Conservation (phyloP, 2,113 vertebrate species). For the Hippocampus comes region DNA sequence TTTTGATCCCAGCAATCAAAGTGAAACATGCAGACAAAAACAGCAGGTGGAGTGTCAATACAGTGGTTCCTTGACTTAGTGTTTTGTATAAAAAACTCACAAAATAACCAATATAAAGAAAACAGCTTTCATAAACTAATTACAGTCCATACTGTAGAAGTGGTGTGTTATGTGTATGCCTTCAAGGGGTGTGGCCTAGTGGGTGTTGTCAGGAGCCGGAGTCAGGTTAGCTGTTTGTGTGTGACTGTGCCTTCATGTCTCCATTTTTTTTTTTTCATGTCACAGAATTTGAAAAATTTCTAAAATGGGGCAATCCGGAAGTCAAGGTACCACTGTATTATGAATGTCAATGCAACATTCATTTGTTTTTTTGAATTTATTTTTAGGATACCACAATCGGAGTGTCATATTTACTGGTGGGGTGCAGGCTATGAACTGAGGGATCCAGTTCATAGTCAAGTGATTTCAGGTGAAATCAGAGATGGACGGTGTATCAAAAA, state of each 20-base stretch:
- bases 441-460: constrained; percentile 12
- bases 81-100: too few relatives aligned
- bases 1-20: constrained; percentile 65
- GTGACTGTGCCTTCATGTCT: neutral
- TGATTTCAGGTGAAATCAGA: constrained; percentile 11
- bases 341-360: neutral
- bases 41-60: constrained; percentile 10
- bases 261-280: neutral
- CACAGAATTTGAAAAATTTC: too few relatives aligned
- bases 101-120: neutral
- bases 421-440: neutral
- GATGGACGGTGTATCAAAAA: constrained; percentile 6
- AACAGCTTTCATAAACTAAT: too few relatives aligned
- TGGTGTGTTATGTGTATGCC: too few relatives aligned
- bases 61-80: constrained; percentile 21
- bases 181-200: neutral
- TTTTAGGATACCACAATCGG: neutral
- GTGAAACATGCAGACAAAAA: constrained; percentile 66
- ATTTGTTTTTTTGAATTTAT: neutral
- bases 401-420: neutral
- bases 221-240: too few relatives aligned
- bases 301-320: too few relatives aligned
- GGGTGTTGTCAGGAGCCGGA: neutral
- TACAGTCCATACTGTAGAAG: too few relatives aligned
- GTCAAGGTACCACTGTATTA: neutral